Evolutionary conservation across 2,113 vertebrate species (phyloP).

Genomic region (Physeter macrocephalus): DNA sequence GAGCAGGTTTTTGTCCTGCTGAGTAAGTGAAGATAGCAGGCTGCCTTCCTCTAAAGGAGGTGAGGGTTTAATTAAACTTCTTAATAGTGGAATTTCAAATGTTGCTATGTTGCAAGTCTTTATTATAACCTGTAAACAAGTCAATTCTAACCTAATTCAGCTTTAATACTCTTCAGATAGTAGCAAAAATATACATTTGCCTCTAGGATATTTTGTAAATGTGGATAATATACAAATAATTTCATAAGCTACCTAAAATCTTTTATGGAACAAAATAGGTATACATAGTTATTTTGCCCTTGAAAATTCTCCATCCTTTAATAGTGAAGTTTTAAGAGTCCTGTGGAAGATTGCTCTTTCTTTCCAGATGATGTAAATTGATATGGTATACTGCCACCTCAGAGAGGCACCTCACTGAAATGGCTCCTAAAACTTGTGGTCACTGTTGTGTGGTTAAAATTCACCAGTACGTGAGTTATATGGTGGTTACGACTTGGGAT

Average conservation of each 20-base stretch:
- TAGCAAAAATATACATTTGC: neutral
- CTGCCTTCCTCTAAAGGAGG: neutral
- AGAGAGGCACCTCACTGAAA: neutral
- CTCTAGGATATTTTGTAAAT: neutral
- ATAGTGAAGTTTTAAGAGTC: neutral
- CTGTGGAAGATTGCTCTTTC: neutral
- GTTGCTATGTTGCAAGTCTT: neutral
- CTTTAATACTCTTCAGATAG: neutral
- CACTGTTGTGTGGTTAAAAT: neutral
- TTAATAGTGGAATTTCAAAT: neutral
- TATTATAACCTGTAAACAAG: neutral
- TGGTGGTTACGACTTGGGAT: neutral
- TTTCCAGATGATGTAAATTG: neutral
- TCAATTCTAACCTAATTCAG: neutral
- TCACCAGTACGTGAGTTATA: neutral
- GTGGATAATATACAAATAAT: neutral
- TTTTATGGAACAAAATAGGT: neutral
- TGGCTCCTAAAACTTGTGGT: neutral
- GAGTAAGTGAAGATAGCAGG: neutral
- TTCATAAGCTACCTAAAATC: neutral
- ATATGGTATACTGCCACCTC: fast-evolving
- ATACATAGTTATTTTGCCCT: neutral
- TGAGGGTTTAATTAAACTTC: neutral
- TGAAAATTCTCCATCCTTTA: neutral
- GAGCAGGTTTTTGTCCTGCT: neutral